Evolutionary conservation across 2,888 invertebrate genomes (phyloP), one percentile per base, ranked within the genome.

Genomic region (Gastrophysa polygoni): DNA sequence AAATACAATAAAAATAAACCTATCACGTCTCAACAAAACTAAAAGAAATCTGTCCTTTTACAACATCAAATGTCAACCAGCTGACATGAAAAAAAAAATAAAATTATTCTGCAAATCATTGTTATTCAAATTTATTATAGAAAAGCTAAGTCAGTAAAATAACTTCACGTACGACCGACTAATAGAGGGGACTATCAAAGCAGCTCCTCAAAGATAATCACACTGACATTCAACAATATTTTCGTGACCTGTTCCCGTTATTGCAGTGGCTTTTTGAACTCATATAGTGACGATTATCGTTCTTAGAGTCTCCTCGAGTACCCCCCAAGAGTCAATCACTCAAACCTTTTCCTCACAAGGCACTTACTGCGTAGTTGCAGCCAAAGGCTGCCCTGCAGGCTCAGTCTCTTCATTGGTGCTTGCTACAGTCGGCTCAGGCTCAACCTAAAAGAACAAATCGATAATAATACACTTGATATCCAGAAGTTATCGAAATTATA

Each of bases 1-100:
- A 70, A 70, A 69, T 44, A 64, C 55, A 63, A 65, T 56, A 69
- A 72, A 71, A 71, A 71, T 70, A 69, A 73, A 73, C 64, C 68
- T 69, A 68, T 69, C 66, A 72, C 62, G 62, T 66, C 68, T 58
- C 69, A 73, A 71, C 70, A 68, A 65, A 68, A 68, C 61, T 66
- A 34, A 51, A 29, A 56, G 56, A 46, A 24, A 7, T 38, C 7
- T n/a, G 38, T n/a, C 38, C n/a, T 38, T 38, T 38, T 11, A 38
- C 38, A 38, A 38, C 38, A 38, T 38, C 38, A n/a, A 38, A 38
- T 38, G 38, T 38, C n/a, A n/a, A 4, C 38, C 38, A 38, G 14
- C 11, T 11, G 38, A 38, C 38, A 32, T 32, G 10, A 32, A 32
- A 38, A 14, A n/a, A 4, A 38, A 38, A 38, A 38, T 4, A 14